A percentile compares a stretch with the other conserved stretches of the same genome.
These are phyloP conservation scores for Aphaenogaster rudis DNA, from an alignment of 1,140 invertebrate species.

Conservation along the genomic window DNA sequence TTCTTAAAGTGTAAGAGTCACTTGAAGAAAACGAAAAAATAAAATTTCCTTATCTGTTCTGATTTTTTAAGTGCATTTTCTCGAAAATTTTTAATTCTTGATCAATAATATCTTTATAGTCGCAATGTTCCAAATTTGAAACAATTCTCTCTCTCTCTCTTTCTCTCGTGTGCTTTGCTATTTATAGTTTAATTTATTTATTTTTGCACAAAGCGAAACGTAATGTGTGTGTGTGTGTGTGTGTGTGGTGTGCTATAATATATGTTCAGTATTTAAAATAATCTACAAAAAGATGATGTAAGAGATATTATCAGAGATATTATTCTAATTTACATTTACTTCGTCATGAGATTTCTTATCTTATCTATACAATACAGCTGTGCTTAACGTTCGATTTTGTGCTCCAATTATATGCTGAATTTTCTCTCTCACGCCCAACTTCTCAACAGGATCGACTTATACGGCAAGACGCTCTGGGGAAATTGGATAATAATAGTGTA, in stretches of 20 bases:
- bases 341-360: slow-evolving; percentile 18
- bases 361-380: slow-evolving; percentile 33
- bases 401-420: neutral
- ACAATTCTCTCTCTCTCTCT: neutral
- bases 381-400: slow-evolving; percentile 16
- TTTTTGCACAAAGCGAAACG: neutral
- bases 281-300: neutral
- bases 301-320: neutral
- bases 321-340: slow-evolving; percentile 15
- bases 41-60: neutral
- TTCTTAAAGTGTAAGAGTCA: neutral
- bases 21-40: neutral
- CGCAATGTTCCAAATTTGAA: neutral
- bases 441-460: neutral
- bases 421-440: neutral
- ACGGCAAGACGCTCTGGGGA: neutral
- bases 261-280: neutral
- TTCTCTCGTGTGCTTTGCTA: neutral
- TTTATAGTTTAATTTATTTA: neutral
- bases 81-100: neutral
- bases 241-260: neutral
- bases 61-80: neutral
- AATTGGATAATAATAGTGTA: neutral
- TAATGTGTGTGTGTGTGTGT: too few relatives aligned
- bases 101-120: neutral